Conservation (phyloP, 2,113 vertebrate species). For the Bufo gargarizans region DNA sequence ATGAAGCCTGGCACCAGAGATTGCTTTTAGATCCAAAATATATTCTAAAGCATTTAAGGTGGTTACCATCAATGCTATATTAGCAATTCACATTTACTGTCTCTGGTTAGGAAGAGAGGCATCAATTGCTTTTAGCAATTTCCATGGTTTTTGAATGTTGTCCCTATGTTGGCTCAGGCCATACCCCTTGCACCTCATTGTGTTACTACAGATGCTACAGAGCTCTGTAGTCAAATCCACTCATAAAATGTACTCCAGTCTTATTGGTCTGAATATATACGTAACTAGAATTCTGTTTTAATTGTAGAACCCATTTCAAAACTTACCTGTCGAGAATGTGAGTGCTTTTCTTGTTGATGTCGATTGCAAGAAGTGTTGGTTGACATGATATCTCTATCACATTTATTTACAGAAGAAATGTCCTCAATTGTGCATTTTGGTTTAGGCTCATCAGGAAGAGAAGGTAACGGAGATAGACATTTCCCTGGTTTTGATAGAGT, state of each 20-base stretch:
- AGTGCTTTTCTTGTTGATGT: constrained; percentile 74
- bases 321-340: constrained; percentile 72
- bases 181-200: background rate
- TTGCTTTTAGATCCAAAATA: no score
- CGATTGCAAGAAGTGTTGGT: constrained; percentile 71
- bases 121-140: background rate
- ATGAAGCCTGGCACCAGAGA: no score
- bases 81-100: background rate
- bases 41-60: no score
- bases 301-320: background rate
- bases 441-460: constrained; percentile 71
- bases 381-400: constrained; percentile 67
- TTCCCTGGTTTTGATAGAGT: constrained; percentile 82
- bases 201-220: no score
- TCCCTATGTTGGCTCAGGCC: background rate
- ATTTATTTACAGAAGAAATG: constrained; percentile 72
- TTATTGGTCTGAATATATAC: background rate
- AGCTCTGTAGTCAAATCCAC: background rate
- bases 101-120: background rate
- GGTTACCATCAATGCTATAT: background rate
- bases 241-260: background rate
- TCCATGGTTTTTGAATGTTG: background rate
- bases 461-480: constrained; percentile 82
- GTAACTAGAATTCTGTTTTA: background rate
- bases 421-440: constrained; percentile 76